Conservation (phyloP, 1,140 invertebrate genomes). For the Cecropterus lyciades region DNA sequence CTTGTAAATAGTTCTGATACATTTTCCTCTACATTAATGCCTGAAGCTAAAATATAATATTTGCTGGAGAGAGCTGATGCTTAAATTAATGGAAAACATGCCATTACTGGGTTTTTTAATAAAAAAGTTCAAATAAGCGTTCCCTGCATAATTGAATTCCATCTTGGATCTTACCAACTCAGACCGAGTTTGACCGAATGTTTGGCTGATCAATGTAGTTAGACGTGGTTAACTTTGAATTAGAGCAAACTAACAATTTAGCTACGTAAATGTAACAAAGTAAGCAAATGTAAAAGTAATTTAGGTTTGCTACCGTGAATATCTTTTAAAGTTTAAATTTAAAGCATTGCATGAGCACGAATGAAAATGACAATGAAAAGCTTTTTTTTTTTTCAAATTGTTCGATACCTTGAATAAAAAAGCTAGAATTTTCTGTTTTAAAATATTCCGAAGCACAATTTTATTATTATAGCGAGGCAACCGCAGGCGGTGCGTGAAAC, state of each 20-base stretch:
- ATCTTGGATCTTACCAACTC: conserved; percentile 3
- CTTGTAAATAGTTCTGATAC: too few relatives aligned
- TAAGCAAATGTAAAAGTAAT: not conserved
- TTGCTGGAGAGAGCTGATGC: not conserved
- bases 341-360: too few relatives aligned
- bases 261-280: not conserved
- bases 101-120: conserved; percentile 1
- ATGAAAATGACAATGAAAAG: conserved; percentile 22
- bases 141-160: conserved; percentile 7
- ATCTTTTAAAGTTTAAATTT: not conserved
- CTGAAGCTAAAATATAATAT: not conserved
- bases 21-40: not conserved
- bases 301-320: conserved; percentile 3
- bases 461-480: conserved; percentile 57
- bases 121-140: conserved; percentile 16
- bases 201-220: conserved; percentile 4
- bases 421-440: conserved; percentile 19
- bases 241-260: conserved; percentile 1
- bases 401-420: conserved; percentile 5
- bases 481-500: conserved; percentile 68
- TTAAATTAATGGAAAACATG: conserved; percentile 3
- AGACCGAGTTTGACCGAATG: not conserved
- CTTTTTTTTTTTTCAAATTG: conserved; percentile 11
- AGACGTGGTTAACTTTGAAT: conserved; percentile 8
- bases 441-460: conserved; percentile 19